A percentile compares a stretch with the other conserved stretches of the same genome.
Evolutionary conservation across 2,888 invertebrate genomes (phyloP).

Genomic region (Poecilus cupreus): DNA sequence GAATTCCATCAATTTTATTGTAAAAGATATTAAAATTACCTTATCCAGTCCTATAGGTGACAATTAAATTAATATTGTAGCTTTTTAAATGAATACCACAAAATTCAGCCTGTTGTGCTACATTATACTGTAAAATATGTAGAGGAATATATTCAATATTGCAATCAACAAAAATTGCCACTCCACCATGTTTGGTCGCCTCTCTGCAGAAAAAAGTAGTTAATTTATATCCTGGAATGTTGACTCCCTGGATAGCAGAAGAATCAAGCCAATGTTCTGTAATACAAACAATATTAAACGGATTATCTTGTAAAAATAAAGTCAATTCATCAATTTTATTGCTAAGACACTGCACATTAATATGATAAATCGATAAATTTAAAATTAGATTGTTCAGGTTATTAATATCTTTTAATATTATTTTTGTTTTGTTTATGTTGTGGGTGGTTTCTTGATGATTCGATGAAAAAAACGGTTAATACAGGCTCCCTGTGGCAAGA

Average conservation of each 20-base stretch:
- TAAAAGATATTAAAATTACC: constrained; percentile 1
- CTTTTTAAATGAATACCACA: not conserved
- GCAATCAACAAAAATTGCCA: not conserved
- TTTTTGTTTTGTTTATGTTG: too few species aligned
- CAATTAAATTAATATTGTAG: not conserved
- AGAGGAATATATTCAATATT: not conserved
- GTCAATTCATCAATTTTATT: too few species aligned
- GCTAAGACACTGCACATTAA: too few species aligned
- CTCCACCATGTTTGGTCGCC: not conserved
- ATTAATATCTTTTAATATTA: too few species aligned
- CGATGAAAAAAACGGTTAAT: too few species aligned
- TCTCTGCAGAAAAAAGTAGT: not conserved
- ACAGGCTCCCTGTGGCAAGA: too few species aligned
- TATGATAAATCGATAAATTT: too few species aligned
- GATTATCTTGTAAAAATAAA: too few species aligned
- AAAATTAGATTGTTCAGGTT: too few species aligned
- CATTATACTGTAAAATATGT: not conserved
- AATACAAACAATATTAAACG: too few species aligned
- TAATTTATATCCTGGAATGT: not conserved
- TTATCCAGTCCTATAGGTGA: not conserved
- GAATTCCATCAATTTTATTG: not conserved
- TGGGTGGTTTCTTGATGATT: too few species aligned
- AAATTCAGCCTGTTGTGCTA: not conserved
- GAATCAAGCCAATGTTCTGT: too few species aligned
- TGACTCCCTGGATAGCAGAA: not conserved